phyloP scores from a whole-genome alignment of 2,888 invertebrate species.

The Hydrotaea cyrtoneurina region DNA sequence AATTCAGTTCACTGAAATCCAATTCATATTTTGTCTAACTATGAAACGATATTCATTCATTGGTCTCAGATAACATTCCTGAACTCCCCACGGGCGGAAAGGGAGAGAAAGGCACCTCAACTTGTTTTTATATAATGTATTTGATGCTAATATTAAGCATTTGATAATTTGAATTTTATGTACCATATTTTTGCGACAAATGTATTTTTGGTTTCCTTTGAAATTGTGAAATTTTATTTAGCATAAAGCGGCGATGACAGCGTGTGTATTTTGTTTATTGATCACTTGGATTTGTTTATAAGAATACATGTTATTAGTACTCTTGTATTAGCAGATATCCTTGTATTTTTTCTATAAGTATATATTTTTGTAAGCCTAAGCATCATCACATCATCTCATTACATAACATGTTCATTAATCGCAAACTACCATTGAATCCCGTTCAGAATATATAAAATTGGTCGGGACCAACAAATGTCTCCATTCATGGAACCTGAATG shows the following conservation, averaged over 20 bases:
- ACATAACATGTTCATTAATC: no score
- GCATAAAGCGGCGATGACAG: background rate
- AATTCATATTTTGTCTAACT: background rate
- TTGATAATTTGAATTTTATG: background rate
- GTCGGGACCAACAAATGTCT: no score
- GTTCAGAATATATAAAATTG: no score
- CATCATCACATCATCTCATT: background rate
- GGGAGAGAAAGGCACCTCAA: background rate
- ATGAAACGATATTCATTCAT: background rate
- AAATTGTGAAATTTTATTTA: background rate
- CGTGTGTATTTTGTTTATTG: background rate
- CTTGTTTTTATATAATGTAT: constrained; percentile 19
- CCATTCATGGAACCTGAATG: no score
- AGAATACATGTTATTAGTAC: background rate
- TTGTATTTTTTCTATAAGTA: background rate
- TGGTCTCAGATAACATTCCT: background rate
- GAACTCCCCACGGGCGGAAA: background rate
- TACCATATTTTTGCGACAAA: background rate
- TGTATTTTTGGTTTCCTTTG: background rate
- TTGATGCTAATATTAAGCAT: constrained; percentile 8
- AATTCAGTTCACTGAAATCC: background rate
- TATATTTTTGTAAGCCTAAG: background rate
- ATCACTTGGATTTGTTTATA: background rate
- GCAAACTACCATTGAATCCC: no score
- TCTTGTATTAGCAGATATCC: background rate